phyloP scores from a whole-genome alignment of 2,797 vertebrate genomes.

The Taeniopygia guttata region DNA sequence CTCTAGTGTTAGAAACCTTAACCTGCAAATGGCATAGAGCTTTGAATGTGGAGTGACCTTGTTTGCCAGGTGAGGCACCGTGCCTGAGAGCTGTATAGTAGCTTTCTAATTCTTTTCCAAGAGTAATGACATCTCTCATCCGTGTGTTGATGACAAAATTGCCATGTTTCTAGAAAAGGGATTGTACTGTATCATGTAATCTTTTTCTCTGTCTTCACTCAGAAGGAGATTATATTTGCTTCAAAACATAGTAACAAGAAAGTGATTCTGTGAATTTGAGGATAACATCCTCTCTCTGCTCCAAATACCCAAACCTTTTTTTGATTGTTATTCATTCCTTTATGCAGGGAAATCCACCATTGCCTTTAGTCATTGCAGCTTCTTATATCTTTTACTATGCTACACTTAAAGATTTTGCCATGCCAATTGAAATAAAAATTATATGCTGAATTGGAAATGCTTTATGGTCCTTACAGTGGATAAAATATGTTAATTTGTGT shows the following conservation, averaged over 20 bases:
- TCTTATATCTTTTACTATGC: constrained; percentile 43
- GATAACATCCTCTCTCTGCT: not conserved
- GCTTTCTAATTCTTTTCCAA: not conserved
- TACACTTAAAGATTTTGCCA: constrained; percentile 55
- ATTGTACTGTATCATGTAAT: constrained; percentile 1
- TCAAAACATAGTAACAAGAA: not conserved
- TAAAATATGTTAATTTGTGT: constrained; percentile 82
- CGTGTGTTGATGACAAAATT: not conserved
- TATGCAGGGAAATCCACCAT: constrained; percentile 7
- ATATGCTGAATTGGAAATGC: constrained; percentile 68
- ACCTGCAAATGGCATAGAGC: not conserved
- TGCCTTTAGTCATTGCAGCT: constrained; percentile 58
- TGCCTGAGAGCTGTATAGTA: not conserved
- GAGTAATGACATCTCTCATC: not conserved
- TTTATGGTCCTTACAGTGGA: constrained; percentile 71
- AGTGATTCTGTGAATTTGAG: constrained; percentile 7
- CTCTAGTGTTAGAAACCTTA: not conserved
- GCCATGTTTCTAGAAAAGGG: not conserved
- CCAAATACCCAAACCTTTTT: not conserved
- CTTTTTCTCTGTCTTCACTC: not conserved
- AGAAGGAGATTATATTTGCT: not conserved
- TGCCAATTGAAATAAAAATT: constrained; percentile 74
- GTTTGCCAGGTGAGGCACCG: not conserved
- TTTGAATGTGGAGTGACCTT: not conserved
- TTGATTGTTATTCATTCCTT: not conserved